phyloP scores from a whole-genome alignment of 2,888 invertebrate species.

The Luperina nickerlii region DNA sequence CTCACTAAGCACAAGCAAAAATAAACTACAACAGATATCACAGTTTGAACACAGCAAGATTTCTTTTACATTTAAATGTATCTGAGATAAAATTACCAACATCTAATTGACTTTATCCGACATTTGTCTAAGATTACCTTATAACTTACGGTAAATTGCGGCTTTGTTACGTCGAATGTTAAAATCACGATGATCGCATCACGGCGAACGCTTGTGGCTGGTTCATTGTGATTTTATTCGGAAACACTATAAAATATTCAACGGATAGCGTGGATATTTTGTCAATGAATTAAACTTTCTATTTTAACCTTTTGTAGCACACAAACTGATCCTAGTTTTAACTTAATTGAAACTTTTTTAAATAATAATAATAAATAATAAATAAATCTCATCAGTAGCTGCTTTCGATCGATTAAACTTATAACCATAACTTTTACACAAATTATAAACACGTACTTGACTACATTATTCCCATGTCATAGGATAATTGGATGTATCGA shows the following conservation, averaged over 20 bases:
- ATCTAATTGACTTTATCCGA: slow-evolving; percentile 67
- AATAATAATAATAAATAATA: too few species aligned
- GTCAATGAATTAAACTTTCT: slow-evolving; percentile 26
- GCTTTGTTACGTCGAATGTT: slow-evolving; percentile 52
- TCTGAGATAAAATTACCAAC: slow-evolving; percentile 67
- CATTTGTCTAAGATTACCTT: slow-evolving; percentile 68
- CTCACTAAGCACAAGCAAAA: slow-evolving; percentile 14
- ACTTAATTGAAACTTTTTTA: slow-evolving; percentile 8
- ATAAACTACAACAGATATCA: slow-evolving; percentile 43
- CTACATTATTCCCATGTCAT: slow-evolving; percentile 15
- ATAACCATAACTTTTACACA: neutral
- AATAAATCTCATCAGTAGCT: slow-evolving; percentile 3
- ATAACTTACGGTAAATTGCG: slow-evolving; percentile 57
- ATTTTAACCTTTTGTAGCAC: slow-evolving; percentile 16
- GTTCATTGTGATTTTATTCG: slow-evolving; percentile 33
- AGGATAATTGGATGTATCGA: slow-evolving; percentile 22
- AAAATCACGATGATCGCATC: slow-evolving; percentile 25
- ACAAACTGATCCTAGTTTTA: slow-evolving; percentile 11
- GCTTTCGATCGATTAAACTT: neutral
- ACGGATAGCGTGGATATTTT: slow-evolving; percentile 16
- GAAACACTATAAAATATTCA: slow-evolving; percentile 33
- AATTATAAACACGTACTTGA: slow-evolving; percentile 22
- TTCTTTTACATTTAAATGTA: slow-evolving; percentile 62
- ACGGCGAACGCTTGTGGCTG: neutral
- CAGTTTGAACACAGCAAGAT: slow-evolving; percentile 58